Base-by-base conservation (phyloP, 2,113 vertebrate genomes). In the Oncorhynchus keta region DNA sequence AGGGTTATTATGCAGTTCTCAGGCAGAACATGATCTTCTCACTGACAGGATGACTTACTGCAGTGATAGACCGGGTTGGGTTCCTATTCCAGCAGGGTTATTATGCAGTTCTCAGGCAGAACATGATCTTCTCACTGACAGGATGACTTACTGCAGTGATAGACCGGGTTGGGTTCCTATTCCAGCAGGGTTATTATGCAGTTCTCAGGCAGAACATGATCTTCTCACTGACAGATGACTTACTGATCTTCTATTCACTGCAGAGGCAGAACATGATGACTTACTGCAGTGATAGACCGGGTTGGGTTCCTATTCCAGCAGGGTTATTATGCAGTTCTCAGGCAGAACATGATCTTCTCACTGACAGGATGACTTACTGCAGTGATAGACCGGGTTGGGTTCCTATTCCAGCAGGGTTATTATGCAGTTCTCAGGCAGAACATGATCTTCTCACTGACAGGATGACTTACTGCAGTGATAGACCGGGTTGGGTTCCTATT, bases 271-370 rank as follows among this genome's bases (percentile, higher is more conserved):
- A n/a, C n/a, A n/a, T n/a, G 22, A 45, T 7, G 30, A 39, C 59
- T 68, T 16, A 48, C 1, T 28, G 20, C 18, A 18, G 18, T 61
- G n/a, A 69, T 67, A 45, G 16, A 26, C 28, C 1, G 0, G n/a
- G 26, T 24, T 1, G 0, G n/a, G 26, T 28, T 2, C 30, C n/a
- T 4, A 16, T 76, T 62, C 59, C 8, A 20, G 3, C 2, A n/a
- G 45, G 30, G 68, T 57, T 26, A 62, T 59, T 30, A 32, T 28
- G 39, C 67, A 62, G 59, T 5, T 70, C 14, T 49, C 18, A 22
- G n/a, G n/a, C n/a, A 35, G 14, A 76, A 79, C 12, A 45, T 45
- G 30, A 80, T 68, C 73, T 22, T 20, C 49, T 5, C 22, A 68
- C 32, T 13, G 55, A 2, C 4, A 39, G 32, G 22, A 45, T 7